phyloP scores from a whole-genome alignment of 2,797 vertebrate genomes.

The Gymnothorax reevesii region DNA sequence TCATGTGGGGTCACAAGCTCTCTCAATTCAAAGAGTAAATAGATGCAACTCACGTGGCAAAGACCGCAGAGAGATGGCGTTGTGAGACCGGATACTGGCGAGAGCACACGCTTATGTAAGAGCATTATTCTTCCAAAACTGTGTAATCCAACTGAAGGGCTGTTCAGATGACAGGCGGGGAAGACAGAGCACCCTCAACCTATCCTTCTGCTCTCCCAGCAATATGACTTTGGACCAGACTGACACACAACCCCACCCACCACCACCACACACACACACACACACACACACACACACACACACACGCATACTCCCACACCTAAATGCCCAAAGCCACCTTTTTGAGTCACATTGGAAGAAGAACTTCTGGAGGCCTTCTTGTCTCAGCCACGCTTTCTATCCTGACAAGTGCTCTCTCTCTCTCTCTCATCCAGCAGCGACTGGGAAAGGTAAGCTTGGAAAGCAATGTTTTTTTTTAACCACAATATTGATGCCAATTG shows the following conservation, averaged over 20 bases:
- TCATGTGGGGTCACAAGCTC: conserved; percentile 10
- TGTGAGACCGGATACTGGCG: conserved; percentile 12
- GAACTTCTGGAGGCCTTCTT: conserved; percentile 23
- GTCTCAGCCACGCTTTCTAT: conserved; percentile 29
- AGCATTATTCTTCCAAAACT: conserved; percentile 53
- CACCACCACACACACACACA: too few species aligned
- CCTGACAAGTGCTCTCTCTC: conserved; percentile 36
- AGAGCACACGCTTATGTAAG: conserved; percentile 59
- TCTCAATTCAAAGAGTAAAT: conserved; percentile 19
- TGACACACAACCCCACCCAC: conserved; percentile 31
- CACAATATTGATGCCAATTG: too few species aligned
- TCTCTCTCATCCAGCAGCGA: conserved; percentile 45
- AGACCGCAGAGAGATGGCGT: background rate
- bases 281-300: too few species aligned
- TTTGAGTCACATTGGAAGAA: background rate
- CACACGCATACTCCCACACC: background rate
- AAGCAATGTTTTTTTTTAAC: too few species aligned
- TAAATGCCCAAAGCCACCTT: conserved; percentile 12
- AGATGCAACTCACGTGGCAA: background rate
- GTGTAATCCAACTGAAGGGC: conserved; percentile 59
- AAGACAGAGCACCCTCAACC: conserved; percentile 62
- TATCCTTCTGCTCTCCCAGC: conserved; percentile 24
- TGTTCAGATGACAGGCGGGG: conserved; percentile 58
- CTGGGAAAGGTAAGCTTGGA: too few species aligned
- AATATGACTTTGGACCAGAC: conserved; percentile 33